Evolutionary conservation across 2,797 vertebrate genomes (phyloP).

Genomic region (Echeneis naucrates): DNA sequence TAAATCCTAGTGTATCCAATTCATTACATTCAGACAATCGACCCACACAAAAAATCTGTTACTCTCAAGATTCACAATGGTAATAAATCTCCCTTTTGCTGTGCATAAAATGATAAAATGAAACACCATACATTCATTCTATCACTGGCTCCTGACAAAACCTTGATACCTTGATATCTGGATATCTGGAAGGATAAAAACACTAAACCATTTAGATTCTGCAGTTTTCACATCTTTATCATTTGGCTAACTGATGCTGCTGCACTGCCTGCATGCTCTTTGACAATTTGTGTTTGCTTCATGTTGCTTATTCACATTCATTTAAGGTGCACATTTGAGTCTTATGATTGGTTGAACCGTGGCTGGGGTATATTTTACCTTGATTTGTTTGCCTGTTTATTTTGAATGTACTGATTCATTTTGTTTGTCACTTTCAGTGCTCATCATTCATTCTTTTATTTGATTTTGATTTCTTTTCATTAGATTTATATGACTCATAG

Average conservation of each 20-base stretch:
- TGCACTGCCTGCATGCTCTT: constrained; percentile 50
- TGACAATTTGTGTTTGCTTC: constrained; percentile 63
- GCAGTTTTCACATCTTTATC: constrained; percentile 48
- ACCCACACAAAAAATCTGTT: constrained; percentile 38
- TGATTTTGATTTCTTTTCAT: constrained; percentile 86
- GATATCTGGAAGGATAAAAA: constrained; percentile 21
- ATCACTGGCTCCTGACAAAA: constrained; percentile 9
- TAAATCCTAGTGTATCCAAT: constrained; percentile 38
- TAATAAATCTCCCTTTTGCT: constrained; percentile 44
- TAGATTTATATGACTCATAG: constrained; percentile 86
- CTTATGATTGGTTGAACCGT: constrained; percentile 43
- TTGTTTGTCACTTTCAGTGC: constrained; percentile 74
- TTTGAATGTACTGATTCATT: constrained; percentile 76
- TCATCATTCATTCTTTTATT: constrained; percentile 79
- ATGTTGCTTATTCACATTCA: constrained; percentile 61
- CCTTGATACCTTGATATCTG: too few species aligned
- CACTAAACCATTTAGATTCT: constrained; percentile 23
- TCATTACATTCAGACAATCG: constrained; percentile 47
- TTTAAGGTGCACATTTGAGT: constrained; percentile 47
- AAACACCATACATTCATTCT: constrained; percentile 21
- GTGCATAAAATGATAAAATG: constrained; percentile 36
- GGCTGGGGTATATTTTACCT: constrained; percentile 41
- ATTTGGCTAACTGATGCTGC: constrained; percentile 53
- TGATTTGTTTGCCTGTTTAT: constrained; percentile 71
- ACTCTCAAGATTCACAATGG: constrained; percentile 22